These are phyloP conservation scores for Leptothorax acervorum DNA, from an alignment of 2,888 invertebrate genomes.

Conservation along the genomic window DNA sequence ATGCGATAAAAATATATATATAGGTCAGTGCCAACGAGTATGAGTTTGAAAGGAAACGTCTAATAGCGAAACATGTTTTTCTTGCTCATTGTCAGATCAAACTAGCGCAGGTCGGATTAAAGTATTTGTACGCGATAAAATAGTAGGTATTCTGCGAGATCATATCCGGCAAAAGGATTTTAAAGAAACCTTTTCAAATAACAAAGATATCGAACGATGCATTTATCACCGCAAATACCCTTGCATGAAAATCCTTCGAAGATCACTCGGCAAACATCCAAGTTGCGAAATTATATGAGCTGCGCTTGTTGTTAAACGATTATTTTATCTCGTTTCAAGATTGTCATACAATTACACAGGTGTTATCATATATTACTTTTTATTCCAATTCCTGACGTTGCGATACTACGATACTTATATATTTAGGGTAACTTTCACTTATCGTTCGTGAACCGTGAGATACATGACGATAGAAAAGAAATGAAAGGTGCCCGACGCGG, in stretches of 20 bases:
- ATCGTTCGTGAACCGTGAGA: constrained; percentile 6
- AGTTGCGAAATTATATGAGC: neutral
- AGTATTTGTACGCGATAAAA: neutral
- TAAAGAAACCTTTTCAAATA: neutral
- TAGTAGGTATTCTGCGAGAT: neutral
- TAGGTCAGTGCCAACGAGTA: neutral
- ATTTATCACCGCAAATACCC: neutral
- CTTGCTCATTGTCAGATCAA: neutral
- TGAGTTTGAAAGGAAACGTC: constrained; percentile 7
- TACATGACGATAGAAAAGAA: constrained; percentile 20
- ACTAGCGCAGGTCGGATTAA: neutral
- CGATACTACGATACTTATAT: neutral
- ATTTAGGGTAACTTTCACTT: constrained; percentile 44
- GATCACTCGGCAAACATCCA: constrained; percentile 17
- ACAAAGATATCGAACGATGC: constrained; percentile 12
- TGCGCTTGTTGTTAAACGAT: neutral
- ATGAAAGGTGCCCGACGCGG: constrained; percentile 16
- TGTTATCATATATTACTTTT: neutral
- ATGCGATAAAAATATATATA: neutral
- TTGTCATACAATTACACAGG: neutral
- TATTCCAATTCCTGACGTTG: neutral
- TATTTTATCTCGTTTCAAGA: constrained; percentile 29
- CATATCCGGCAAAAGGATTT: neutral
- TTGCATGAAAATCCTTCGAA: constrained; percentile 21
- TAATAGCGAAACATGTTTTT: neutral